A percentile compares a stretch with the other conserved stretches of the same genome.
phyloP scores from a whole-genome alignment of 1,140 invertebrate genomes.

The Pantala flavescens region DNA sequence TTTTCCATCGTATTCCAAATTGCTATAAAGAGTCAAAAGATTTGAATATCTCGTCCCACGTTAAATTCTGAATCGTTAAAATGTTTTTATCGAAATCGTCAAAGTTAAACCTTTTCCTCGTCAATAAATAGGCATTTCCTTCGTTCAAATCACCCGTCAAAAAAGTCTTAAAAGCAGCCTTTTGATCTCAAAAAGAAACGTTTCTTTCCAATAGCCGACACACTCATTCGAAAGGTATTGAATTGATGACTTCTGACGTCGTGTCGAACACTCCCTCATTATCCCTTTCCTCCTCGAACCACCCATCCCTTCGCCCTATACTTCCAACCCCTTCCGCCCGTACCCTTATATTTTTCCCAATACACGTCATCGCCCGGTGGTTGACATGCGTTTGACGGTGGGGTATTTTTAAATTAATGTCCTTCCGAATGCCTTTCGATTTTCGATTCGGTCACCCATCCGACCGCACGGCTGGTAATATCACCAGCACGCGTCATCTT shows the following conservation, averaged over 20 bases:
- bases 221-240: background rate
- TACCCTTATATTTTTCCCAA: background rate
- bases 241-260: conserved; percentile 4
- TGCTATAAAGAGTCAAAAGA: no score
- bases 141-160: no score
- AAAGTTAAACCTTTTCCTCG: no score
- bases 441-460: background rate
- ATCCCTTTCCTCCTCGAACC: background rate
- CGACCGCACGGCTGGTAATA: background rate
- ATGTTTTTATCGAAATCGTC: no score
- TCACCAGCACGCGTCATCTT: no score
- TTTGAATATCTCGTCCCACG: no score
- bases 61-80: no score
- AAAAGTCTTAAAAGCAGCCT: no score
- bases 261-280: background rate
- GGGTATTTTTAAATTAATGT: conserved; percentile 8
- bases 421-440: conserved; percentile 3
- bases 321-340: background rate
- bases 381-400: background rate
- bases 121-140: no score
- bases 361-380: background rate
- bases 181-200: no score
- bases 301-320: background rate
- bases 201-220: background rate
- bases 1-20: no score